Base-by-base conservation (phyloP, 2,113 vertebrate species). In the Gasterosteus aculeatus region DNA sequence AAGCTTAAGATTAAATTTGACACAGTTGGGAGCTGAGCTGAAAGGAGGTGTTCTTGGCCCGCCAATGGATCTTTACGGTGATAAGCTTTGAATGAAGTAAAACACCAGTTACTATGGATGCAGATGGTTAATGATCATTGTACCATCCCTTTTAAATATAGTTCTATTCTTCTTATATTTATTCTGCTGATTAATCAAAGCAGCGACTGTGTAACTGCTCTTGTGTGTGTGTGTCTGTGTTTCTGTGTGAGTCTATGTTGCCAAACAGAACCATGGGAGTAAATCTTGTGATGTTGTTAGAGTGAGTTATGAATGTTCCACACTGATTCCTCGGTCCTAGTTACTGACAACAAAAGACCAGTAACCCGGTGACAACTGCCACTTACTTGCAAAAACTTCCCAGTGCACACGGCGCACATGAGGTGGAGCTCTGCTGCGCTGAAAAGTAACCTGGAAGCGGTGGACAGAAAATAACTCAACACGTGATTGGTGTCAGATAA, bases 301-400 rank as follows among this genome's bases (percentile, higher is more conserved):
- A 80, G 60, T 59, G 53, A 38, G 61, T 79, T 57, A 75, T 22
- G 8, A 64, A 77, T 41, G 47, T 38, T 75, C 14, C 22, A 3
- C 72, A 33, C 33, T 61, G 58, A 56, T 49, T 69, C 54, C 18
- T 22, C 58, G 16, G n/a, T 53, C 46, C 67, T 56, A 18, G 69
- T 53, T 71, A 75, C 66, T 41, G 72, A 59, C 29, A 70, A 29
- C 12, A 53, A 35, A n/a, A 71, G 33, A 63, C 18, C 18, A 1
- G 33, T 5, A 53, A 49, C n/a, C 14, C 1, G 2, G n/a, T 15
- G 70, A 69, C 49, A 35, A 74, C 2, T 19, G 12, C 1, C 64
- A 82, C 93, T 94, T 92, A 97, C 96, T 96, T 97, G 96, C 96
- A 97, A 61, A 94, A 97, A 1, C 85, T 92, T 83, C 95, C 96